phyloP scores from a whole-genome alignment of 2,113 vertebrate genomes.

The Tympanuchus pallidicinctus region DNA sequence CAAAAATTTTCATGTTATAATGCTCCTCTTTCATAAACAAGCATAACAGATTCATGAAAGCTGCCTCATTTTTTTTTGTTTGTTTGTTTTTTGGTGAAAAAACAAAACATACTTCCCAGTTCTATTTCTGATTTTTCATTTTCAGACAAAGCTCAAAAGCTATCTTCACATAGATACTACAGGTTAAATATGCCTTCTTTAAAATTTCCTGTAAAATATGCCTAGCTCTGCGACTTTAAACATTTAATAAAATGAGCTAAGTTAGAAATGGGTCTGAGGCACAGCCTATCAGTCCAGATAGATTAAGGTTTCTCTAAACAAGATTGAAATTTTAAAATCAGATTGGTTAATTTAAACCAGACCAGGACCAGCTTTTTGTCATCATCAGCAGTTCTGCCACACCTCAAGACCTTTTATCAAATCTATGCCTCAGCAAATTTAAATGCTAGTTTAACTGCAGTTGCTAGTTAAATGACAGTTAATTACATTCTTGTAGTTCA shows the following conservation, averaged over 20 bases:
- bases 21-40: background rate
- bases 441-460: slow-evolving; percentile 57
- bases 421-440: slow-evolving; percentile 59
- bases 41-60: background rate
- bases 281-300: background rate
- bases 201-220: background rate
- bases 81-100: background rate
- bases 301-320: background rate
- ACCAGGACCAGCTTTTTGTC: slow-evolving; percentile 1
- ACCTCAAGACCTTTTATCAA: slow-evolving; percentile 54
- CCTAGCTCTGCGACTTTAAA: rapidly evolving
- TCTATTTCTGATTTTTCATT: background rate
- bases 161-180: rapidly evolving
- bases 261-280: background rate
- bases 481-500: slow-evolving; percentile 59
- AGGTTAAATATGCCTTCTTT: rapidly evolving
- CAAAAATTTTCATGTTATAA: background rate
- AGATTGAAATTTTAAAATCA: slow-evolving; percentile 3
- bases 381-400: slow-evolving; percentile 49
- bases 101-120: background rate
- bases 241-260: background rate
- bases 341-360: slow-evolving; percentile 15
- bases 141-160: background rate
- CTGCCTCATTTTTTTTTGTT: background rate
- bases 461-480: slow-evolving; percentile 65